phyloP scores from a whole-genome alignment of 2,113 vertebrate genomes.

The Tenebrosternarchus preto region DNA sequence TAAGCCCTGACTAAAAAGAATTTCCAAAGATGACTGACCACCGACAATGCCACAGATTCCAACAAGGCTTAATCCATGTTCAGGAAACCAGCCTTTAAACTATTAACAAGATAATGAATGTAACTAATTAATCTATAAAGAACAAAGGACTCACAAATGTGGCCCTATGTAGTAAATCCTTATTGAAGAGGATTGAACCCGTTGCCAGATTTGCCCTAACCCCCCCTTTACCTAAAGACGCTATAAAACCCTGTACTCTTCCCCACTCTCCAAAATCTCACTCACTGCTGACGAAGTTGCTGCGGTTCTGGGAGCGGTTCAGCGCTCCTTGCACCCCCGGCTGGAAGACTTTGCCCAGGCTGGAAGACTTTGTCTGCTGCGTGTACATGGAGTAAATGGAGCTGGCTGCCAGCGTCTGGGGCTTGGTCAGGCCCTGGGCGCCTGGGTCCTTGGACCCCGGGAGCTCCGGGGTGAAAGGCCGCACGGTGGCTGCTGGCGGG shows the following conservation, averaged over 20 bases:
- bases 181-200: too few species aligned
- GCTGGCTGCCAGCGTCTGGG: slow-evolving; percentile 85
- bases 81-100: too few species aligned
- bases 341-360: slow-evolving; percentile 81
- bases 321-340: slow-evolving; percentile 78
- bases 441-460: slow-evolving; percentile 82
- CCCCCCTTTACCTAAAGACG: background rate
- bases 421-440: slow-evolving; percentile 78
- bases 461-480: slow-evolving; percentile 91
- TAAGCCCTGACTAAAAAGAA: too few species aligned
- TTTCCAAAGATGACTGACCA: too few species aligned
- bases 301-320: slow-evolving; percentile 75
- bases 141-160: too few species aligned
- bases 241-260: background rate
- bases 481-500: slow-evolving; percentile 88
- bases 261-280: slow-evolving; percentile 1
- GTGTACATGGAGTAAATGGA: slow-evolving; percentile 99
- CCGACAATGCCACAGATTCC: too few species aligned
- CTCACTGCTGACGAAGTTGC: slow-evolving; percentile 87
- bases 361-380: slow-evolving; percentile 81
- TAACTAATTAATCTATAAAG: too few species aligned
- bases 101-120: too few species aligned
- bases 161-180: too few species aligned
- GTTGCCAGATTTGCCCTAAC: too few species aligned
- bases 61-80: background rate